These are phyloP conservation scores for Zaprionus gabonicus DNA, from an alignment of 1,140 invertebrate species.

Conservation along the genomic window DNA sequence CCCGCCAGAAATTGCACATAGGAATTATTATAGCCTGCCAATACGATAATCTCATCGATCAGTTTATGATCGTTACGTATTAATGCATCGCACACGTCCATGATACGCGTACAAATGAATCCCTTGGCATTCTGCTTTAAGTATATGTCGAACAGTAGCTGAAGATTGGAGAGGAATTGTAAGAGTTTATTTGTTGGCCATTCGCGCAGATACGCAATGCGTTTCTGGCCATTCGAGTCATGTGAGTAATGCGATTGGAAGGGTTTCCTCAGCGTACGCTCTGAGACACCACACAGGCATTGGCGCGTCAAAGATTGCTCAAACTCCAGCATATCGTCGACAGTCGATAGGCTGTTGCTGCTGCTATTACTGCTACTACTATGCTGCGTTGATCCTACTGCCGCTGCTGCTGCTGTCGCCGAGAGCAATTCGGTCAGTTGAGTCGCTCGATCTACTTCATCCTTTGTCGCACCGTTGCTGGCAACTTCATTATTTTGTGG, in stretches of 20 bases:
- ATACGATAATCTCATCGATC: slow-evolving; percentile 92
- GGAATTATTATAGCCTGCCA: slow-evolving; percentile 90
- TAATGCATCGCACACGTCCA: slow-evolving; percentile 91
- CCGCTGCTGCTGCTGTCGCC: slow-evolving; percentile 15
- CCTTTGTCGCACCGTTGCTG: slow-evolving; percentile 31
- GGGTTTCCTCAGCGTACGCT: slow-evolving; percentile 88
- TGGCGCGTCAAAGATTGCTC: slow-evolving; percentile 89
- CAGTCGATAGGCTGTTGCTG: slow-evolving; percentile 36
- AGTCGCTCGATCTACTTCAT: slow-evolving; percentile 75
- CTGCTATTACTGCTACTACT: slow-evolving; percentile 52
- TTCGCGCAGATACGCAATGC: slow-evolving; percentile 87
- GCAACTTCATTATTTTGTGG: slow-evolving; percentile 53
- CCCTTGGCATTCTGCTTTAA: slow-evolving; percentile 92
- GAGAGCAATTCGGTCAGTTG: slow-evolving; percentile 65
- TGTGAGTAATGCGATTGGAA: slow-evolving; percentile 88
- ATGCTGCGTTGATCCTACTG: slow-evolving; percentile 23
- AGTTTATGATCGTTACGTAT: slow-evolving; percentile 92
- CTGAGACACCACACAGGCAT: slow-evolving; percentile 91
- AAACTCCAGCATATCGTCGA: slow-evolving; percentile 84
- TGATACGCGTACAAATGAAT: slow-evolving; percentile 91
- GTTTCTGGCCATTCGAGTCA: slow-evolving; percentile 85
- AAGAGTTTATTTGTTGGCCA: slow-evolving; percentile 90
- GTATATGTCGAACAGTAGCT: slow-evolving; percentile 93
- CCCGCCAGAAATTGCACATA: slow-evolving; percentile 92
- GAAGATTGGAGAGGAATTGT: slow-evolving; percentile 92